Base-by-base conservation (phyloP, 2,797 vertebrate genomes). In the Rachycentron canadum region DNA sequence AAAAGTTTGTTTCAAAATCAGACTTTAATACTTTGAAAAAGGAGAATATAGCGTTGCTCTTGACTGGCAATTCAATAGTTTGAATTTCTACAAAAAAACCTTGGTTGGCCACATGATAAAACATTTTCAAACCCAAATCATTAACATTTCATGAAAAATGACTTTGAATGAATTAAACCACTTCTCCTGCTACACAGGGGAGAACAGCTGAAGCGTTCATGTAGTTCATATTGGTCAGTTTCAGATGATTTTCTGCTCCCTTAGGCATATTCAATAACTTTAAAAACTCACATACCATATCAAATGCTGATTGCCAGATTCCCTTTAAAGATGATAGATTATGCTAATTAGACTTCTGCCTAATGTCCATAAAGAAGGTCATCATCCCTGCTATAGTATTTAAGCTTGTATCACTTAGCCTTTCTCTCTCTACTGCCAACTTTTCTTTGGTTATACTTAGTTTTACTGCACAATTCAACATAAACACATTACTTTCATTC, bases 301-400 rank as follows among this genome's bases (percentile, higher is more conserved):
- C 16, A 43, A 41, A 50, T 8, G 11, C 10, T 36, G 50, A 56
- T 55, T 50, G 28, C 0, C 8, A 45, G 28, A 60, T 25, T 45
- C 23, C 36, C 36, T 55, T n/a, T 52, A 59, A 43, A n/a, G 47
- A 61, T 47, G 57, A 69, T 9, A n/a, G 38, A 61, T 55, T 38
- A 56, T 38, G 64, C 28, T 60, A 13, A 61, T 61, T n/a, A 28
- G 34, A 40, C 13, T 16, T 16, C n/a, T 23, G 11, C n/a, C n/a
- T 23, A 50, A 12, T n/a, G 23, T 23, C 50, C 50, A 30, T 30
- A 10, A 23, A 1, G 32, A 59, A 50, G 49, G 3, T 30, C 40
- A 26, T 12, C 30, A 26, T 49, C 53, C 0, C 36, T 5, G 25
- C 43, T n/a, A 4, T 43, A 25, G 23, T 3, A 5, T 56, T 21